Conservation (phyloP, 2,888 invertebrate genomes). For the Agrotis exclamationis region DNA sequence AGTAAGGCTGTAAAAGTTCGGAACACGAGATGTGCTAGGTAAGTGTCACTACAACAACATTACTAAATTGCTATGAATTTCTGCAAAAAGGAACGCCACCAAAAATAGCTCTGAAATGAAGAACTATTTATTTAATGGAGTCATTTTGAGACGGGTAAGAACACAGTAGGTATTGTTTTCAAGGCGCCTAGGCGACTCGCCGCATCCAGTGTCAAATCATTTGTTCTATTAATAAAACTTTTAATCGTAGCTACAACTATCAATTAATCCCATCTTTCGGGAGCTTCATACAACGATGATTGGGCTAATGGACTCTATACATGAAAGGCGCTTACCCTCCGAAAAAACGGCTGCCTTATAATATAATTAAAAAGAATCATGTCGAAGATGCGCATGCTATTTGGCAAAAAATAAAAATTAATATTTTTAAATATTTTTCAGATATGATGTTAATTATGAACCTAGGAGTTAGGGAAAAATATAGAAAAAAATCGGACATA, state of each 20-base stretch:
- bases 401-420: too few relatives aligned
- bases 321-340: background rate
- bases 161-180: background rate
- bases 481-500: too few relatives aligned
- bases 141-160: background rate
- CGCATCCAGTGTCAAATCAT: background rate
- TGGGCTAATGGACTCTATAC: background rate
- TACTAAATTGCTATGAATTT: too few relatives aligned
- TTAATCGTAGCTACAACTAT: constrained; percentile 9
- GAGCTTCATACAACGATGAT: background rate
- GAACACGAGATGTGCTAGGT: too few relatives aligned
- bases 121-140: background rate
- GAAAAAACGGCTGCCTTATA: background rate
- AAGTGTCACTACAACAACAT: too few relatives aligned
- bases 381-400: background rate
- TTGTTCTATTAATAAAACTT: constrained; percentile 5
- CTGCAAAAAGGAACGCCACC: too few relatives aligned
- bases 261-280: constrained; percentile 19
- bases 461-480: too few relatives aligned
- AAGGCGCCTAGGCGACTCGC: background rate
- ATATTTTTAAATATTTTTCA: too few relatives aligned
- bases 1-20: too few relatives aligned
- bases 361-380: background rate
- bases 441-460: too few relatives aligned
- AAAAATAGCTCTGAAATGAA: too few relatives aligned